Base-by-base conservation (phyloP, 2,113 vertebrate species). In the Sebastes schlegelii region DNA sequence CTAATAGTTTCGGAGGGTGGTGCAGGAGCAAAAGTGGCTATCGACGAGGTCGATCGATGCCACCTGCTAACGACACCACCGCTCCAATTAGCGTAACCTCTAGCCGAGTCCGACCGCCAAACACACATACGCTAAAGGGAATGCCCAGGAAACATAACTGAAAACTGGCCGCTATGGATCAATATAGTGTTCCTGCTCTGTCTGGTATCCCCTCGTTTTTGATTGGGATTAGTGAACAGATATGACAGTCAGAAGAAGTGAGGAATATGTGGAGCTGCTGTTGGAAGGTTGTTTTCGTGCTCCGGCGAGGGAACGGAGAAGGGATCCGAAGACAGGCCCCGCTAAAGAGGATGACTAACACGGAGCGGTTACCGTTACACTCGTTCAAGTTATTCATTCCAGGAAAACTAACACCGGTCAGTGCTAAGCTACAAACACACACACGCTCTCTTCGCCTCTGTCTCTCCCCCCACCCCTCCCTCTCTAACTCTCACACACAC, bases 21-120 rank as follows among this genome's bases (percentile, higher is more conserved):
- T 55, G 70, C 78, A 67, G 80, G 87, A 90, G 87, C 85, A 92
- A 94, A 94, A 92, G 89, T 90, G 83, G 89, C 90, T 85, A 94
- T 95, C 85, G 89, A 94, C 84, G 83, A 91, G 92, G 88, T 64
- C 86, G 83, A 93, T 94, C 93, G 90, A 95, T 92, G 92, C 93
- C 92, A 95, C 94, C 90, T 93, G 93, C 89, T 95, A 95, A 93
- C 89, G 91, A 92, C 89, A 79, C 88, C 77, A 76, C 82, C 64
- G 77, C 74, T 88, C 88, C 87, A 94, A 94, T 94, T 94, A 94
- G 85, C 64, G 88, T 86, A 92, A 92, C 88, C 92, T 90, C 85
- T 72, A 85, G 83, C 74, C 49, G 61, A 70, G 75, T 57, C 62
- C n/a, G 21, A 74, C 74, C 73, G 49, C 62, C 69, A 89, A 67